Evolutionary conservation across 2,113 vertebrate species (phyloP), one percentile per base, ranked within the genome.

Genomic region (Astur gentilis): DNA sequence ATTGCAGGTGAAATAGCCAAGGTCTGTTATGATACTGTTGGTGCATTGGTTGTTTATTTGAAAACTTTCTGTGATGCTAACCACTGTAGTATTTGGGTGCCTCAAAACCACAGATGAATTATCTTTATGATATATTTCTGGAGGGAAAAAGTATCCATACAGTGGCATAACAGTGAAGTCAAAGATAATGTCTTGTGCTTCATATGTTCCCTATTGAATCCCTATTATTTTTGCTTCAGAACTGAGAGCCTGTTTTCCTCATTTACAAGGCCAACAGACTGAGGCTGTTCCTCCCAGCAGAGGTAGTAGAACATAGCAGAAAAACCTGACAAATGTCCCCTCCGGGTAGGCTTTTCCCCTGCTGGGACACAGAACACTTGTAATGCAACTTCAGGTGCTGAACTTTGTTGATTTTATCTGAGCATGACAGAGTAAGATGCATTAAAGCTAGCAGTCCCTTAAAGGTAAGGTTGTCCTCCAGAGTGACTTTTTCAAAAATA

Each of bases 1-100:
- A 0, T 32, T 0, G 0, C 9, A 16, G 34, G 25, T 60, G 66
- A 87, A 87, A 16, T 11, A 50, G 42, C 40, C 20, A 7, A 5
- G 14, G 13, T 45, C 42, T 77, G n/a, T 27, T 54, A 2, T 2
- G 29, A 26, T 54, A 2, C 27, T 32, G 4, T 47, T 38, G 64
- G 23, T 61, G 44, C 13, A 11, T 36, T 58, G 45, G 42, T 69
- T 50, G 57, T 29, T 88, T 29, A 17, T 80, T 38, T 58, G 42
- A 69, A 81, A 83, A 14, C 71, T 62, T 69, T 22, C 62, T 54
- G 36, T 17, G 16, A 3, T 50, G 32, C 54, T 55, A 32, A n/a
- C 25, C 34, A 7, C 36, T 70, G 22, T 15, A 17, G 25, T 66
- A 13, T 58, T 49, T 40, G 49, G n/a, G 23, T 13, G 38, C 58